phyloP scores from a whole-genome alignment of 2,888 invertebrate genomes.

The Mesodorylaimus sp. region DNA sequence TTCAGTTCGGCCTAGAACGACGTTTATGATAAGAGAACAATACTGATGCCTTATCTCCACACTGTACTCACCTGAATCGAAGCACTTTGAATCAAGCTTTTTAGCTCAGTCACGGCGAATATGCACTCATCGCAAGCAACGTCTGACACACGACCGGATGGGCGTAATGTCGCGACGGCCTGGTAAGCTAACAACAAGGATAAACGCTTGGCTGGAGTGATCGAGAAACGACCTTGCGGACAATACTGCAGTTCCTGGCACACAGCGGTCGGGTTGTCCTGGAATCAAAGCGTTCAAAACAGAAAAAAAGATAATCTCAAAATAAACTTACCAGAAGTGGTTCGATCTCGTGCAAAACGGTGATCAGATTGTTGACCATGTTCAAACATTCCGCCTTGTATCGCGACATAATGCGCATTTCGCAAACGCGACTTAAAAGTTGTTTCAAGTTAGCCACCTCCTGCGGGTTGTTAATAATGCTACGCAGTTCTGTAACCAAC shows the following conservation, averaged over 20 bases:
- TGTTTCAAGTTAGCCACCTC: neutral
- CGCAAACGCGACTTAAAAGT: too few species aligned
- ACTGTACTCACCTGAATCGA: neutral
- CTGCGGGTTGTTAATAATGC: neutral
- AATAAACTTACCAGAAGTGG: neutral
- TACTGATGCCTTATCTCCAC: neutral
- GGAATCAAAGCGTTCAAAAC: neutral
- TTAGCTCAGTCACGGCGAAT: neutral
- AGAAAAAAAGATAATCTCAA: neutral
- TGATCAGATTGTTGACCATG: neutral
- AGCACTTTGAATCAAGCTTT: neutral
- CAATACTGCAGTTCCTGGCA: too few species aligned
- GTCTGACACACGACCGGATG: too few species aligned
- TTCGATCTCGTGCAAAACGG: neutral
- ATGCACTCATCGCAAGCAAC: slow-evolving; percentile 6
- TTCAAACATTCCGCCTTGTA: neutral
- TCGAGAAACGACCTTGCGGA: too few species aligned
- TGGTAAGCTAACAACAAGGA: too few species aligned
- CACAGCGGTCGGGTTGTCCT: neutral
- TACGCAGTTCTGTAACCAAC: neutral
- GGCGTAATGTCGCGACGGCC: too few species aligned
- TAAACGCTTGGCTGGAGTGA: too few species aligned
- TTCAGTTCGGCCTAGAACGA: neutral
- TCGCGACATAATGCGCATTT: too few species aligned
- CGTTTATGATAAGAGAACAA: neutral